Conservation (phyloP, 2,113 vertebrate species). For the Sorex fumeus region DNA sequence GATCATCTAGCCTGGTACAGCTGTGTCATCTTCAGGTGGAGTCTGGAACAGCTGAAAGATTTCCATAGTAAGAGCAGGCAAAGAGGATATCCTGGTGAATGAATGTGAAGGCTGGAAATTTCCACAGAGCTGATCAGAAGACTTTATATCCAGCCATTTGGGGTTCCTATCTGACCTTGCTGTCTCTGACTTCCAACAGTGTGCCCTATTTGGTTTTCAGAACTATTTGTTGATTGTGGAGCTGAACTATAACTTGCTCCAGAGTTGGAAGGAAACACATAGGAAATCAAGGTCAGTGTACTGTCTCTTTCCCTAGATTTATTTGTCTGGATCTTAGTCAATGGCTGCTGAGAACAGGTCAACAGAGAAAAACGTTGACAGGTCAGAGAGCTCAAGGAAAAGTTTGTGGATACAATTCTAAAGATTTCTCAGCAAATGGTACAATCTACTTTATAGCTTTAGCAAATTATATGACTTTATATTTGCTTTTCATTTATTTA, state of each 20-base stretch:
- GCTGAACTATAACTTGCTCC: constrained; percentile 66
- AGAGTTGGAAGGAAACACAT: constrained; percentile 59
- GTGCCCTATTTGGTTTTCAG: constrained; percentile 61
- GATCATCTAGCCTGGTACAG: constrained; percentile 61
- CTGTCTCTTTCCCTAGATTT: constrained; percentile 53
- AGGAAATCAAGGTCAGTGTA: constrained; percentile 75
- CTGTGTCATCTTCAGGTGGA: constrained; percentile 67
- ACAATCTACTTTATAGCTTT: not conserved
- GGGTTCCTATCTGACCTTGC: constrained; percentile 25
- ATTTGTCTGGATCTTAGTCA: constrained; percentile 57
- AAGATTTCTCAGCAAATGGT: not conserved
- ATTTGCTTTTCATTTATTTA: constrained; percentile 23
- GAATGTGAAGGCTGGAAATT: constrained; percentile 48
- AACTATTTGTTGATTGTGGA: constrained; percentile 71
- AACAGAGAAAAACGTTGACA: not conserved
- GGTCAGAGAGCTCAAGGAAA: not conserved
- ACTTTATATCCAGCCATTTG: not conserved
- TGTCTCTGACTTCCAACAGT: constrained; percentile 23
- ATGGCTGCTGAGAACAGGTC: constrained; percentile 9
- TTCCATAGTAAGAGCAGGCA: constrained; percentile 39
- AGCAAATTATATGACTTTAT: not conserved
- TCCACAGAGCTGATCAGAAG: constrained; percentile 6
- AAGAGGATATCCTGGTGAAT: constrained; percentile 79
- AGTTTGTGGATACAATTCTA: not conserved
- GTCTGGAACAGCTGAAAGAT: constrained; percentile 48